Evolutionary conservation across 2,888 invertebrate genomes (phyloP).

Genomic region (Tuberolachnus salignus): DNA sequence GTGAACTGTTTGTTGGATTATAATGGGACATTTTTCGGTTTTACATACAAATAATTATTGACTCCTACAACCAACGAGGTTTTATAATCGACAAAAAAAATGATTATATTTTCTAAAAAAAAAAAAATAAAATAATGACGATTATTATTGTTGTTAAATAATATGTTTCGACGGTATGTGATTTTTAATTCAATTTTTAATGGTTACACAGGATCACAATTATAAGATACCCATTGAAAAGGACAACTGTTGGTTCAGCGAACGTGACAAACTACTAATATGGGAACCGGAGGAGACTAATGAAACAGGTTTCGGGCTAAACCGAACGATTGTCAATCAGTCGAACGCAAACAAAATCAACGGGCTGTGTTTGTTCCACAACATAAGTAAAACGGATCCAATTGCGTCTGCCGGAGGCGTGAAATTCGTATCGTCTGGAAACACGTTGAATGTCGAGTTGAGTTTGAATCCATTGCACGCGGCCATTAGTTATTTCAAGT

Average conservation of each 20-base stretch:
- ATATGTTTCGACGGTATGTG: no score
- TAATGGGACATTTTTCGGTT: no score
- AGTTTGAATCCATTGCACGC: slow-evolving; percentile 85
- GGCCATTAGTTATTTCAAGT: slow-evolving; percentile 86
- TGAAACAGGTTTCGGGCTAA: slow-evolving; percentile 49
- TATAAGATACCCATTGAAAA: slow-evolving; percentile 78
- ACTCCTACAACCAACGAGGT: no score
- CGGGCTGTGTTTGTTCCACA: slow-evolving; percentile 39
- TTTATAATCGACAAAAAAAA: no score
- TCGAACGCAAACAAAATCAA: slow-evolving; percentile 25
- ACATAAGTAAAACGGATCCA: slow-evolving; percentile 25
- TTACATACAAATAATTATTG: no score
- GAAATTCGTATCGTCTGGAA: slow-evolving; percentile 43
- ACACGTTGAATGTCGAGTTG: slow-evolving; percentile 74
- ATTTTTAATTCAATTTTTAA: no score
- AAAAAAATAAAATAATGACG: no score
- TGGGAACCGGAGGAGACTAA: slow-evolving; percentile 67
- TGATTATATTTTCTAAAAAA: no score
- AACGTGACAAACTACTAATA: slow-evolving; percentile 81
- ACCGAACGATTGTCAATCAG: slow-evolving; percentile 53
- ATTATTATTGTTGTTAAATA: no score
- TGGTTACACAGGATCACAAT: slow-evolving; percentile 71
- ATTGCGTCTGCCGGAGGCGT: background rate
- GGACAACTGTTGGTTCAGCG: slow-evolving; percentile 77
- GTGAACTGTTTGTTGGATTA: no score